These are phyloP conservation scores for Turritopsis dohrnii DNA, from an alignment of 30 jellyfish, hydroid and myxozoan genomes.

Conservation along the genomic window DNA sequence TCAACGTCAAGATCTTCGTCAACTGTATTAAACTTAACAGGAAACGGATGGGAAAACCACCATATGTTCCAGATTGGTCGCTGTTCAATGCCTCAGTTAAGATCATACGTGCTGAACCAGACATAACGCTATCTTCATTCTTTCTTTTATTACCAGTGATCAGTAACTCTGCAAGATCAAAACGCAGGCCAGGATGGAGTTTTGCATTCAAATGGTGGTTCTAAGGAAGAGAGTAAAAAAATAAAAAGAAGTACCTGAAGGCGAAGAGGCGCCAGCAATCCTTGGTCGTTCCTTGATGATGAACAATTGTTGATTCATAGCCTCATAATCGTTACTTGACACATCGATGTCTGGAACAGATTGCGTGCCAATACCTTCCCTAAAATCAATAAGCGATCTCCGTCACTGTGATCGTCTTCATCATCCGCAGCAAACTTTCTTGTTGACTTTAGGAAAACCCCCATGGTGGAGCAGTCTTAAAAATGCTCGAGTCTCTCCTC, in stretches of 20 bases:
- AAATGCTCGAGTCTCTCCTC: no score
- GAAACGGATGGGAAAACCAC: slow-evolving; percentile 89
- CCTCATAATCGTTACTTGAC: slow-evolving; percentile 73
- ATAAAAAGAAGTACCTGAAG: neutral
- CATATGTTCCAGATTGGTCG: slow-evolving; percentile 48
- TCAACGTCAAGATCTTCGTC: slow-evolving; percentile 58
- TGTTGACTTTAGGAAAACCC: no score
- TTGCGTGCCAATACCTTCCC: slow-evolving; percentile 74
- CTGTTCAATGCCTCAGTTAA: slow-evolving; percentile 24
- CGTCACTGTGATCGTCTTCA: neutral
- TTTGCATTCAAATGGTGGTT: neutral
- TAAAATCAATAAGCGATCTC: neutral
- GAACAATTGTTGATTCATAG: slow-evolving; percentile 80
- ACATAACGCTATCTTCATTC: neutral
- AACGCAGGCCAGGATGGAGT: neutral
- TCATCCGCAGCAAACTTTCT: no score
- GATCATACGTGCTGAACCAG: slow-evolving; percentile 7
- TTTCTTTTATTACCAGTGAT: neutral
- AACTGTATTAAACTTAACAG: slow-evolving; percentile 64
- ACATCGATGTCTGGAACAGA: slow-evolving; percentile 83
- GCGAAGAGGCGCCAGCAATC: slow-evolving; percentile 14
- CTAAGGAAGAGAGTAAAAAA: neutral
- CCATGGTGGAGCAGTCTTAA: no score
- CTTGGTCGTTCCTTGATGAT: slow-evolving; percentile 81
- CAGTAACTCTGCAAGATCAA: neutral